Conservation (phyloP, 2,113 vertebrate genomes). For the Hemichromis elongatus region DNA sequence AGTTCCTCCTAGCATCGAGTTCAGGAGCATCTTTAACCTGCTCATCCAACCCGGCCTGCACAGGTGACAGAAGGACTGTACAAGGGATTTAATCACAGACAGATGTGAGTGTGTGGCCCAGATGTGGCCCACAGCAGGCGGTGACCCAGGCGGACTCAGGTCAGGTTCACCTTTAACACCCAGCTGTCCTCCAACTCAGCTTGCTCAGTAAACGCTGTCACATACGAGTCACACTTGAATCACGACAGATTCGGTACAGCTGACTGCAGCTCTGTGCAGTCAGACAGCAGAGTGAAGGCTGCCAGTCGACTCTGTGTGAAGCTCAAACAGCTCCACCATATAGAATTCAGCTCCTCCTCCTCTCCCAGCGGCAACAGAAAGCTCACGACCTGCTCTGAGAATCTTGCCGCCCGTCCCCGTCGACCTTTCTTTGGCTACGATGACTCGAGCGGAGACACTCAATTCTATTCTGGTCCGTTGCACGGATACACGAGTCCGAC, state of each 20-base stretch:
- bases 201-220: not conserved
- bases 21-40: not conserved
- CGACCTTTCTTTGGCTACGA: not conserved
- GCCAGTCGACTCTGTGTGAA: not conserved
- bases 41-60: not conserved
- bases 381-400: not conserved
- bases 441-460: slow-evolving; percentile 36
- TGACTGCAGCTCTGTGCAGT: not conserved
- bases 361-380: not conserved
- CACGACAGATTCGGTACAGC: not conserved
- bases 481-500: slow-evolving; percentile 39
- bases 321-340: not conserved
- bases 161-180: not conserved
- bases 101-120: not conserved
- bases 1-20: not conserved
- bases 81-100: not conserved
- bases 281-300: not conserved
- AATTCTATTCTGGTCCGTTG: slow-evolving; percentile 66
- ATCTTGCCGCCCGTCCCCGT: not conserved
- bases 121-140: not conserved
- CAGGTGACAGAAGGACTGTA: not conserved
- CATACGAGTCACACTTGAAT: not conserved
- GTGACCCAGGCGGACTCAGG: not conserved
- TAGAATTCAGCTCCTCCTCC: not conserved
- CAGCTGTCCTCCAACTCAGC: not conserved